Evolutionary conservation across 2,888 invertebrate genomes (phyloP).

Genomic region (Chaitophorus viminalis): DNA sequence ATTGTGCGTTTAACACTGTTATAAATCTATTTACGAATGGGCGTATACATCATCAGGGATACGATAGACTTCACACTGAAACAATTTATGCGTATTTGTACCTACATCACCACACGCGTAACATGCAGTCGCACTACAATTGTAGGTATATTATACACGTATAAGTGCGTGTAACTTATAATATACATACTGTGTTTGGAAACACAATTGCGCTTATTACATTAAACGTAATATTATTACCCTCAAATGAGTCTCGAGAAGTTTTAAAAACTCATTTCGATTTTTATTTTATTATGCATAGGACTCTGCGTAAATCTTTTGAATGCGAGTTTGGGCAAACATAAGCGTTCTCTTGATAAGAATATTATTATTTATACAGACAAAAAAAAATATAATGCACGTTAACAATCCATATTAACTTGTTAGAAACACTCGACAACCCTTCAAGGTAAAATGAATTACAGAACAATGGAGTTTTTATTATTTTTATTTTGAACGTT

Average conservation of each 20-base stretch:
- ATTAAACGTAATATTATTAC: neutral
- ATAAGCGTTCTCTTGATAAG: neutral
- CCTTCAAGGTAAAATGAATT: conserved; percentile 17
- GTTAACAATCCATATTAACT: neutral
- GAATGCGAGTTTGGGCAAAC: neutral
- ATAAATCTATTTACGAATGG: neutral
- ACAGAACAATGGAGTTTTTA: conserved; percentile 7
- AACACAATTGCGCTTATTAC: neutral
- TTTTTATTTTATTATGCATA: neutral
- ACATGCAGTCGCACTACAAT: neutral
- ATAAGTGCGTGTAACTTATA: no score
- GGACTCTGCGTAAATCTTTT: neutral
- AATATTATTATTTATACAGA: neutral
- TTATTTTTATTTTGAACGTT: neutral
- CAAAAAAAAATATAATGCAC: neutral
- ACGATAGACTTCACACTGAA: neutral
- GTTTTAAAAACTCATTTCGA: neutral
- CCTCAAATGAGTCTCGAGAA: neutral
- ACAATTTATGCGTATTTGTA: neutral
- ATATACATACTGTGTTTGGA: neutral
- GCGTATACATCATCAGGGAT: neutral
- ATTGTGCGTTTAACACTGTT: no score
- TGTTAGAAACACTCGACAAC: conserved; percentile 5
- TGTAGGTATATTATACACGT: neutral
- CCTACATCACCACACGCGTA: neutral